Percentiles rank a stretch among this genome's conserved stretches.
phyloP scores from a whole-genome alignment of 92 coral and sea anemone species.

The Blastomussa wellsi region DNA sequence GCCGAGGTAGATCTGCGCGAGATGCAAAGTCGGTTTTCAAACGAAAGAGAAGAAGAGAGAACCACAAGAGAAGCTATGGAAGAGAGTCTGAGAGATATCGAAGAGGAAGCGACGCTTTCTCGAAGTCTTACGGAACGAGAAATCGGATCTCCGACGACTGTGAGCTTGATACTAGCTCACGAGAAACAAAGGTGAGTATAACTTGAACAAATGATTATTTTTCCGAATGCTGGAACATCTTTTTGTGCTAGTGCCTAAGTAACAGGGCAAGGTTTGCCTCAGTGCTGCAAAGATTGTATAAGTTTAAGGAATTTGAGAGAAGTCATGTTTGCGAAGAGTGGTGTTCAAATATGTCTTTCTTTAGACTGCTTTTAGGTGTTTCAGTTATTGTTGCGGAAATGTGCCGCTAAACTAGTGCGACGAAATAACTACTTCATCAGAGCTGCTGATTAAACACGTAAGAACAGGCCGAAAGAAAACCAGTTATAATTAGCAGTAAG shows the following conservation, averaged over 20 bases:
- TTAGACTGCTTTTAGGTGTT: not conserved
- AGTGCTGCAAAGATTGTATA: too few species aligned
- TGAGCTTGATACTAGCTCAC: constrained; percentile 59
- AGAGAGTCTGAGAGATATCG: constrained; percentile 86
- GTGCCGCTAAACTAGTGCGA: not conserved
- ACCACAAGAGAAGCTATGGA: constrained; percentile 79
- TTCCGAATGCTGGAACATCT: not conserved
- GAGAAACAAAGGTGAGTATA: constrained; percentile 59
- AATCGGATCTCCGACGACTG: constrained; percentile 52
- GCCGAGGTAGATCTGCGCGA: constrained; percentile 83
- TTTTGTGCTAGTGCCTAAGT: not conserved
- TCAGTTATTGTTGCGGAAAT: not conserved
- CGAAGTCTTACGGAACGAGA: constrained; percentile 76
- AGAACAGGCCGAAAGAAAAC: too few species aligned
- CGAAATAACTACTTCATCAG: too few species aligned
- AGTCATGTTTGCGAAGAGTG: not conserved
- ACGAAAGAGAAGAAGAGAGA: constrained; percentile 74
- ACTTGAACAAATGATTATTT: not conserved
- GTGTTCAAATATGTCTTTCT: not conserved
- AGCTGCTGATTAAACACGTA: too few species aligned
- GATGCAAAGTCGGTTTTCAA: constrained; percentile 72
- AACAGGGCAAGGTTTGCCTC: too few species aligned
- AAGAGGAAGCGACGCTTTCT: constrained; percentile 85
- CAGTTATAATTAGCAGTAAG: too few species aligned
- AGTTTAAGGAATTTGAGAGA: not conserved